Evolutionary conservation across 2,113 vertebrate species (phyloP), one percentile per base, ranked within the genome.

Genomic region (Poeciliopsis occidentalis): DNA sequence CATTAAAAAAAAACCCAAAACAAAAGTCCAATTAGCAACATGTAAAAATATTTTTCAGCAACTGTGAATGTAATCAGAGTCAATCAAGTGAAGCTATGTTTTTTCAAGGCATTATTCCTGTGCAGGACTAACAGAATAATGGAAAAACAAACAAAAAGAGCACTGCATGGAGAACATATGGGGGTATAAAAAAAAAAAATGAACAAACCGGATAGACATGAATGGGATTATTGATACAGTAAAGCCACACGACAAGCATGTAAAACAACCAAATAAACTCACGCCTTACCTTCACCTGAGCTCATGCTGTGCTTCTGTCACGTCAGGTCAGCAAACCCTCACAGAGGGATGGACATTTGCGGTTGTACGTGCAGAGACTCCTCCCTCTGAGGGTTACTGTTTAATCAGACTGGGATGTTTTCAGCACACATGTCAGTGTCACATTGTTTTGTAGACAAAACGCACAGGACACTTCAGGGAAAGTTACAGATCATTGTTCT

Each of bases 301-400:
- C 3, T 86, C 87, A 85, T 91, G 64, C 26, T 88, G 71, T 75
- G 62, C 73, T 44, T 86, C 60, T 72, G 61, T 67, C 80, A 76
- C 60, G 62, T 81, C 64, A 32, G 15, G 34, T 54, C 44, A 67
- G 75, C 71, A 73, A 30, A n/a, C 61, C 12, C n/a, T 62, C 61
- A 78, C 34, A 64, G 34, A 34, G 30, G 1, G 62, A 66, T 31
- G 37, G 7, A 62, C 61, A 30, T 61, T 67, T 32, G 62, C 12
- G 31, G 67, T 11, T 73, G 31, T 1, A 44, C 0, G 3, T 17
- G 24, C 69, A 76, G 68, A 74, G 60, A 73, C 70, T 73, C 65
- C 85, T 81, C 90, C 87, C 32, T n/a, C 61, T 26, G 12, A 83
- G 32, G 61, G 68, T 91, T 87, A 89, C 89, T 89, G 76, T 88